Conservation (phyloP, 2,888 invertebrate species). For the Latheticus oryzae region DNA sequence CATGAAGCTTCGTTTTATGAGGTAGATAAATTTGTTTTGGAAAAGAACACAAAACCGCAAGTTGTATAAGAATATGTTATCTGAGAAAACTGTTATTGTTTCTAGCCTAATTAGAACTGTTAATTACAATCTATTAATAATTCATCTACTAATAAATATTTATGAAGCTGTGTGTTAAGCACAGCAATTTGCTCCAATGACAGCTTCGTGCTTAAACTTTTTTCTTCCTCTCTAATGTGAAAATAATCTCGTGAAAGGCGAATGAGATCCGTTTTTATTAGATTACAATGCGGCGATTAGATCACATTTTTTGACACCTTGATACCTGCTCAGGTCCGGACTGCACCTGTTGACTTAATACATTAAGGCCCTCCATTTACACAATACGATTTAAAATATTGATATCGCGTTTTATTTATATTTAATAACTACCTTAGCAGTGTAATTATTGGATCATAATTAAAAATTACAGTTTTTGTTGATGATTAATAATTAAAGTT, state of each 20-base stretch:
- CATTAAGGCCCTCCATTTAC: slow-evolving; percentile 27
- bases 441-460: slow-evolving; percentile 31
- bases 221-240: slow-evolving; percentile 20
- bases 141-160: slow-evolving; percentile 21
- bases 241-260: slow-evolving; percentile 27
- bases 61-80: too few species aligned
- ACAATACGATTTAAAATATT: slow-evolving; percentile 32
- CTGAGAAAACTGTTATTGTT: too few species aligned
- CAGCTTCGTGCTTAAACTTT: slow-evolving; percentile 15
- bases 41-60: too few species aligned
- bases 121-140: too few species aligned
- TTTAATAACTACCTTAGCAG: slow-evolving; percentile 30
- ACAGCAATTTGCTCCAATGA: slow-evolving; percentile 26
- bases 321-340: slow-evolving; percentile 30
- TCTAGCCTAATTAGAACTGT: too few species aligned
- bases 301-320: slow-evolving; percentile 38
- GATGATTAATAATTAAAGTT: slow-evolving; percentile 38
- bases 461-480: slow-evolving; percentile 32
- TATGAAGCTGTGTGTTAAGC: slow-evolving; percentile 21
- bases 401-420: slow-evolving; percentile 33
- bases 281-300: slow-evolving; percentile 35
- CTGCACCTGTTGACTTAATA: slow-evolving; percentile 38
- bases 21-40: too few species aligned
- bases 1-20: too few species aligned
- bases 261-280: slow-evolving; percentile 22